A percentile compares a stretch with the other conserved stretches of the same genome.
phyloP scores from a whole-genome alignment of 2,888 invertebrate species.

The Neria commutata region DNA sequence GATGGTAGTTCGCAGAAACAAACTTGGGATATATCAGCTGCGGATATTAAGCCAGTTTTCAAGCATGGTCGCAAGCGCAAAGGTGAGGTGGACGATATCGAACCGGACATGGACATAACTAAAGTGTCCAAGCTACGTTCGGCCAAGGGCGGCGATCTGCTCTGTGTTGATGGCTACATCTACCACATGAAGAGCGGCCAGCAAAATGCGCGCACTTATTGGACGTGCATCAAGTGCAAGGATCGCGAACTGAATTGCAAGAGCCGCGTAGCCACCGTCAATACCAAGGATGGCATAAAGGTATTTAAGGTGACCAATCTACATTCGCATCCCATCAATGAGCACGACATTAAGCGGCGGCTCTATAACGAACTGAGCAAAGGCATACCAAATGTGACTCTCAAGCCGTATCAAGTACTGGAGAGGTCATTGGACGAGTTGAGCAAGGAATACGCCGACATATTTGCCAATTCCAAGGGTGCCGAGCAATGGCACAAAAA shows the following conservation, averaged over 20 bases:
- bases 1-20: too few species aligned
- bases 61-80: not conserved
- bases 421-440: constrained; percentile 47
- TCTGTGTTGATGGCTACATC: constrained; percentile 54
- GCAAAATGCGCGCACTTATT: constrained; percentile 49
- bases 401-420: constrained; percentile 17
- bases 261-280: constrained; percentile 51
- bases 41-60: too few species aligned
- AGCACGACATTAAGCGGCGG: constrained; percentile 50
- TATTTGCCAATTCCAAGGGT: not conserved
- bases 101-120: constrained; percentile 43
- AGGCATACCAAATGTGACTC: constrained; percentile 14
- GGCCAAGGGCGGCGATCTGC: constrained; percentile 53
- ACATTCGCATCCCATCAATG: constrained; percentile 47
- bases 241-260: constrained; percentile 49
- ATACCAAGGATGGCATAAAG: constrained; percentile 45
- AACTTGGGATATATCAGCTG: too few species aligned
- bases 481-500: not conserved
- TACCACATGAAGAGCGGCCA: constrained; percentile 51
- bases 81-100: not conserved
- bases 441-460: constrained; percentile 47
- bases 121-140: constrained; percentile 53
- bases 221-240: constrained; percentile 54
- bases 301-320: constrained; percentile 48
- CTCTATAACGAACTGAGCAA: constrained; percentile 42